Evolutionary conservation across 2,888 invertebrate species (phyloP), one percentile per base, ranked within the genome.

Genomic region (Taphrorychus bicolor): DNA sequence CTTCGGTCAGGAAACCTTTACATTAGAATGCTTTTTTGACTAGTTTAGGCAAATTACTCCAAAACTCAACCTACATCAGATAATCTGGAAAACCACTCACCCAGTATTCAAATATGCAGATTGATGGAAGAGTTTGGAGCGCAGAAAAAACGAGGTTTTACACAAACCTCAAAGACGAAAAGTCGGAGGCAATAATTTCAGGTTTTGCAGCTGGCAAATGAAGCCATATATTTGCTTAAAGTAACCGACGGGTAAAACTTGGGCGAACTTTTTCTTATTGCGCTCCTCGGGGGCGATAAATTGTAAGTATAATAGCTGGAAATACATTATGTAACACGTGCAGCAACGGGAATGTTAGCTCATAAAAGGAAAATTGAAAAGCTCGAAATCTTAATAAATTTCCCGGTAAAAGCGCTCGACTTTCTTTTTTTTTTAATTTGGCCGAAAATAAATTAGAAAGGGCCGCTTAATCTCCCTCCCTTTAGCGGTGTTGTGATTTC

Each of bases 301-400:
- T 74, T 73, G 66, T 59, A 69, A 71, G 70, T 68, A 72, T 74
- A 75, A 75, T 72, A 64, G 73, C 71, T 65, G 67, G 71, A 73
- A 72, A 73, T 75, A 73, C 73, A 73, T 75, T 73, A 73, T 71
- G 75, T 73, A 75, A 70, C 75, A 75, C 73, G 75, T 74, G 75
- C 72, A 59, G 71, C 71, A 62, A 66, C 70, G 70, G 60, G 71
- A 71, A 73, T 71, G 71, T 69, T 70, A 69, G 66, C 69, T 71
- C 68, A 65, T 72, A 65, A 63, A 70, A 60, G 71, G 69, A 62
- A 72, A 73, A 74, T 74, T 72, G 74, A 72, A 73, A 73, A 74
- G 63, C 71, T 70, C 71, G 71, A 73, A 74, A 73, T 73, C 71
- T 73, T 71, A 73, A 73, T 74, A 73, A 73, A 72, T 73, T 57